These are phyloP conservation scores for Phrynocephalus vlangalii DNA, from an alignment of 2,797 vertebrate genomes.

Conservation along the genomic window DNA sequence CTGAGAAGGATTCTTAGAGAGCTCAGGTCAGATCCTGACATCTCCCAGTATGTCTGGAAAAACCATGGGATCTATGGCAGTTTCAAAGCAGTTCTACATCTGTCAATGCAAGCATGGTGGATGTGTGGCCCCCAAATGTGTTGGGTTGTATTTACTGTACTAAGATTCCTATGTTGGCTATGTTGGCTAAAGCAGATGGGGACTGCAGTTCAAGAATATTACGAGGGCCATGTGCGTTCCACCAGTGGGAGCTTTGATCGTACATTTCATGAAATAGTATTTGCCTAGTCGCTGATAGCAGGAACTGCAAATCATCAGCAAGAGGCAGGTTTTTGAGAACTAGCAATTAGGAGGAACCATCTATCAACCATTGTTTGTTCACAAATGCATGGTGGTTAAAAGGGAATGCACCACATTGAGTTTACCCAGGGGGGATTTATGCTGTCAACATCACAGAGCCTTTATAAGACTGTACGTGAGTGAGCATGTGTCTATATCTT, in stretches of 20 bases:
- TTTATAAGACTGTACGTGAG: conserved; percentile 23
- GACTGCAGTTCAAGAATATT: neutral
- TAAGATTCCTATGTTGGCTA: neutral
- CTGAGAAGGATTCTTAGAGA: neutral
- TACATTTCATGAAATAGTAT: neutral
- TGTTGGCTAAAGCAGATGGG: neutral
- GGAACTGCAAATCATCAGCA: neutral
- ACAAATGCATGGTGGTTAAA: neutral
- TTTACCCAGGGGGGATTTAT: conserved; percentile 41
- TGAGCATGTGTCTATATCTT: neutral
- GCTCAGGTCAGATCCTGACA: neutral
- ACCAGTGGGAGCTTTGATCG: neutral
- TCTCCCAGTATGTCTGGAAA: neutral
- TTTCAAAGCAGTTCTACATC: neutral
- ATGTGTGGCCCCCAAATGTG: neutral
- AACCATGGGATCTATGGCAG: neutral
- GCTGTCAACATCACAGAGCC: conserved; percentile 42
- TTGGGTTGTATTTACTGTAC: neutral
- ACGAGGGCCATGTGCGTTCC: neutral
- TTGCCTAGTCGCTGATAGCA: neutral
- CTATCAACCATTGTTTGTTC: neutral
- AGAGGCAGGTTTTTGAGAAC: neutral
- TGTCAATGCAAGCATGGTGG: neutral
- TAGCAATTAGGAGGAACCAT: neutral
- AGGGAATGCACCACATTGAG: neutral